Conservation (phyloP, 2,888 invertebrate species). For the Troides helena region DNA sequence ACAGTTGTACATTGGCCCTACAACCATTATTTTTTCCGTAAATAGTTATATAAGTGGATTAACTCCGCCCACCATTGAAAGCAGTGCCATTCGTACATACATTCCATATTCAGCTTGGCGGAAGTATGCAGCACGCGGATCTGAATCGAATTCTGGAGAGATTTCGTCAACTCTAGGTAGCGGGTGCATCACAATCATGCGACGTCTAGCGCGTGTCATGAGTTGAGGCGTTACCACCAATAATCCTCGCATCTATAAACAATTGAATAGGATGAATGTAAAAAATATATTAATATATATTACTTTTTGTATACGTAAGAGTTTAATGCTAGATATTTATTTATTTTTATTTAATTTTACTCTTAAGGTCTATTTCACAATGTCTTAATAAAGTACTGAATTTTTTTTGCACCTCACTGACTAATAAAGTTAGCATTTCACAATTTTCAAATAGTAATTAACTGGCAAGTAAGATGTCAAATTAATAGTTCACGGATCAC, state of each 20-base stretch:
- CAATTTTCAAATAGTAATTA: too few species aligned
- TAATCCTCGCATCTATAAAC: slow-evolving; percentile 87
- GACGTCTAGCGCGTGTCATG: slow-evolving; percentile 95
- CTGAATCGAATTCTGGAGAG: slow-evolving; percentile 95
- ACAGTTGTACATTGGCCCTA: neutral
- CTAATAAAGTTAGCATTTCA: too few species aligned
- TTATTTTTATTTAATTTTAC: neutral
- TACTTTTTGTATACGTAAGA: neutral
- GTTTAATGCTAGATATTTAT: too few species aligned
- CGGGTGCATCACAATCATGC: slow-evolving; percentile 98
- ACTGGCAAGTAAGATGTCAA: too few species aligned
- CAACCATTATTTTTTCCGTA: neutral
- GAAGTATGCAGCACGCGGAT: slow-evolving; percentile 98
- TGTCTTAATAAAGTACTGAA: too few species aligned
- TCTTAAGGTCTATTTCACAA: neutral
- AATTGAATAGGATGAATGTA: slow-evolving; percentile 10
- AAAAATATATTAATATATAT: neutral
- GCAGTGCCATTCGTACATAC: slow-evolving; percentile 98
- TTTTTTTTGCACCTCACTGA: too few species aligned
- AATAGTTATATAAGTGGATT: slow-evolving; percentile 59
- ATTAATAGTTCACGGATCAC: too few species aligned
- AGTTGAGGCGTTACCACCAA: slow-evolving; percentile 96
- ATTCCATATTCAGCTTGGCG: slow-evolving; percentile 98
- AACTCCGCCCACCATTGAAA: slow-evolving; percentile 92
- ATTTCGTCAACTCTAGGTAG: slow-evolving; percentile 97